Conservation (phyloP, 37 sponge, comb jelly and placozoan genomes). For the Chondrilla cf. caribensis region DNA sequence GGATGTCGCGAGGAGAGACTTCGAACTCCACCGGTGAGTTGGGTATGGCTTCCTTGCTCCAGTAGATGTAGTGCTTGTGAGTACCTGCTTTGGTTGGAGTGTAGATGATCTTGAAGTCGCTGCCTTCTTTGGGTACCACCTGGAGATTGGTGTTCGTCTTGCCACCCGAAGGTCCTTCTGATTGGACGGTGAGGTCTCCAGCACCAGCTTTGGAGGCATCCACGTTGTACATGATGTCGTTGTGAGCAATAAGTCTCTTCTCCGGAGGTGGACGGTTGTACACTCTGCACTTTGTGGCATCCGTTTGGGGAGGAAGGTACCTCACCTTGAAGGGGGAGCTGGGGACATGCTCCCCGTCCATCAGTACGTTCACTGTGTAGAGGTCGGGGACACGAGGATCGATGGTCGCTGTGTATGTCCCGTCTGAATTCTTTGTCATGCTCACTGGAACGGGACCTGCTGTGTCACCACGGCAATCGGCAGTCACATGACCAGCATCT, state of each 20-base stretch:
- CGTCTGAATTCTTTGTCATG: constrained; percentile 6
- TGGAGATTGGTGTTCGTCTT: neutral
- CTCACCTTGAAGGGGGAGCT: constrained; percentile 65
- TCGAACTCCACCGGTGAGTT: constrained; percentile 56
- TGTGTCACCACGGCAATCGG: constrained; percentile 37
- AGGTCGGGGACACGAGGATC: constrained; percentile 26
- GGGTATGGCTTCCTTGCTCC: constrained; percentile 50
- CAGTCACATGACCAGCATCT: constrained; percentile 41
- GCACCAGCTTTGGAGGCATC: neutral
- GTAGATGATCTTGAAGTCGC: constrained; percentile 52
- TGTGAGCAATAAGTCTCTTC: neutral
- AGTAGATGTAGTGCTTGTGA: constrained; percentile 51
- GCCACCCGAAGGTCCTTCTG: constrained; percentile 1
- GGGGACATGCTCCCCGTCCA: constrained; percentile 33
- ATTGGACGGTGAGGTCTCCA: constrained; percentile 10
- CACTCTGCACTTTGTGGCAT: constrained; percentile 61
- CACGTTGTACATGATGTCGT: constrained; percentile 5
- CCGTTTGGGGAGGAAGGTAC: constrained; percentile 29
- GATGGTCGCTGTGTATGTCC: neutral
- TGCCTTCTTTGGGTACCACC: constrained; percentile 23
- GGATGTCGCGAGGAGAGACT: constrained; percentile 48
- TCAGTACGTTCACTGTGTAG: constrained; percentile 22
- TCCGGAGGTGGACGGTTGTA: constrained; percentile 34
- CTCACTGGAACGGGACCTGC: constrained; percentile 19
- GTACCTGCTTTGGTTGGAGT: constrained; percentile 47